These are phyloP conservation scores for Thymelicus acteon DNA, from an alignment of 2,888 invertebrate genomes.

Conservation along the genomic window DNA sequence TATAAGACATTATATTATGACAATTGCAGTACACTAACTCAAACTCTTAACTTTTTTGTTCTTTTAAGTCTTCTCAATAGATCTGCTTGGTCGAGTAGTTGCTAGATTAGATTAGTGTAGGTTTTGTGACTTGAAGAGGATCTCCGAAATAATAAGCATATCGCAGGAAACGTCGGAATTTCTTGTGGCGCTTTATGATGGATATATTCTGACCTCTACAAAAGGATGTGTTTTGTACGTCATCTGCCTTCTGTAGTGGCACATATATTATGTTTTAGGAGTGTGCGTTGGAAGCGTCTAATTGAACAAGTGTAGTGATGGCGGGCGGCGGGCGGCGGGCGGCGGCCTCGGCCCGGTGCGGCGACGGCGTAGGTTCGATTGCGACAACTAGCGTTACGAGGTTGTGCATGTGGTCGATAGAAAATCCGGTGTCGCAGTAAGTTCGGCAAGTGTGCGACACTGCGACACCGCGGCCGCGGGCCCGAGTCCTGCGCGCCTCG, in stretches of 20 bases:
- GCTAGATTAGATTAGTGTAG: too few relatives aligned
- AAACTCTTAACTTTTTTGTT: too few relatives aligned
- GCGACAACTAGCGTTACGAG: conserved; percentile 68
- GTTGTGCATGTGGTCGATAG: conserved; percentile 76
- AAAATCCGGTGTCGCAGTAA: conserved; percentile 72
- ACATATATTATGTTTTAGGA: conserved; percentile 51
- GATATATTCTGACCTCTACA: background rate
- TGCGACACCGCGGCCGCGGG: conserved; percentile 39
- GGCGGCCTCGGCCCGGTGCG: conserved; percentile 66
- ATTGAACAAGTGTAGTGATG: conserved; percentile 80
- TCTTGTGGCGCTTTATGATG: too few relatives aligned
- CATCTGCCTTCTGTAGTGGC: conserved; percentile 9
- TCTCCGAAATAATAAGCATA: too few relatives aligned
- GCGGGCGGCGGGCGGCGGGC: conserved; percentile 43
- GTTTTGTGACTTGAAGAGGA: too few relatives aligned
- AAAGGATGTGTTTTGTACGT: background rate
- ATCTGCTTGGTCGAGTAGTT: too few relatives aligned
- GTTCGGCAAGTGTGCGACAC: conserved; percentile 56
- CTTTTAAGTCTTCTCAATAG: too few relatives aligned
- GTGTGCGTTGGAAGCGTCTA: conserved; percentile 69
- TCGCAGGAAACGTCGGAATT: too few relatives aligned
- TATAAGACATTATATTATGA: too few relatives aligned
- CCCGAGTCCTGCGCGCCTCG: conserved; percentile 65
- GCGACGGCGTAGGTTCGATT: conserved; percentile 60
- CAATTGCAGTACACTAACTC: too few relatives aligned